Evolutionary conservation across 1,140 invertebrate genomes (phyloP), one percentile per base, ranked within the genome.

Genomic region (Neuroterus valhalla): DNA sequence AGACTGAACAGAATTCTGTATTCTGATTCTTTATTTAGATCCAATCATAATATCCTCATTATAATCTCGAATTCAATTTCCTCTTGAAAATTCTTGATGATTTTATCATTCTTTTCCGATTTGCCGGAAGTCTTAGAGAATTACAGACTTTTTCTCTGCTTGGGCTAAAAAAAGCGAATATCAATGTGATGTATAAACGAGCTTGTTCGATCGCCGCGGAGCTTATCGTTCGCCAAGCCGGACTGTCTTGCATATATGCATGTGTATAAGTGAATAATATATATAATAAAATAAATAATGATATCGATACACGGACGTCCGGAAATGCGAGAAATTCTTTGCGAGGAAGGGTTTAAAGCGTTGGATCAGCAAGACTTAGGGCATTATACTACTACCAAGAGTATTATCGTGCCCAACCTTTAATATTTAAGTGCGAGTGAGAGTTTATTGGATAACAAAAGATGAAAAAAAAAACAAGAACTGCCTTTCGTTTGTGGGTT

Each of bases 281-380:
- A 31, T 68, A 55, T n/a, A 31, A 52, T 45, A 72, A 44, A 74
- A 74, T 66, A 68, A 71, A 44, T 67, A 44, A 67, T 69, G 42
- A 75, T 75, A 21, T 68, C 42, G 78, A 77, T 83, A 83, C 81
- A 83, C 71, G 80, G 82, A 86, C 88, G 86, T 85, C 80, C 83
- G 87, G 86, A 81, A 88, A 83, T 88, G 82, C 84, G 86, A n/a
- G 85, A 74, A 82, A 85, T 78, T 81, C 83, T 87, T 89, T 85
- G 84, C 83, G 71, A 80, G 82, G 85, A 83, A 87, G 86, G 80
- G 83, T 73, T 83, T 84, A 86, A 86, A 86, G 83, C 82, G 88
- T 87, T 88, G 87, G 88, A 89, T 89, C 88, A 90, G 88, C 87
- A 90, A 90, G 88, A 89, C 89, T 89, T 89, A 89, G 88, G 88